Conservation (phyloP, 2,113 vertebrate genomes). For the Odontesthes bonariensis region DNA sequence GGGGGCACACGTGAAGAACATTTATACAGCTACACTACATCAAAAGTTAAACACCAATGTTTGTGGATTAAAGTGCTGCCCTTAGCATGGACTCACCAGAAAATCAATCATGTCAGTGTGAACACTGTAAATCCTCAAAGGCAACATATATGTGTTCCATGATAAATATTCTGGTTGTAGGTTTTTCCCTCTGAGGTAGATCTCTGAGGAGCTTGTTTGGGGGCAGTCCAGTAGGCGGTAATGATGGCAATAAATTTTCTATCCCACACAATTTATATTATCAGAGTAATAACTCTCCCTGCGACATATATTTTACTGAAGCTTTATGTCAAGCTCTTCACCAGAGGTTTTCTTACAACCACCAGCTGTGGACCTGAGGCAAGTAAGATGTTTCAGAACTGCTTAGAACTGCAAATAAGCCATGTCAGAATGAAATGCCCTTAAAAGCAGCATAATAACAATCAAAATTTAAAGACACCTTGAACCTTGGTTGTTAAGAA, state of each 20-base stretch:
- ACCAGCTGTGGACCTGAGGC: neutral
- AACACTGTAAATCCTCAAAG: constrained; percentile 14
- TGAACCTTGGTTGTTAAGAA: neutral
- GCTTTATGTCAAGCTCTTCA: neutral
- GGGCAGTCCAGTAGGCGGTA: constrained; percentile 21
- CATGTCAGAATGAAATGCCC: neutral
- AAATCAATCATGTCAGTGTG: neutral
- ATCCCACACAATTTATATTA: constrained; percentile 15
- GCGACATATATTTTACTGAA: neutral
- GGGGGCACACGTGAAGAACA: neutral
- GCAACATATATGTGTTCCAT: constrained; percentile 10
- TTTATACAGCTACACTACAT: neutral
- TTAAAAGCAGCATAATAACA: neutral
- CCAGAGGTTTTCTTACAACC: neutral
- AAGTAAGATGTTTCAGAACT: neutral
- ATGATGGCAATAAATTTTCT: constrained; percentile 35
- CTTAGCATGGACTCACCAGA: neutral
- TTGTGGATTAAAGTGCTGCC: neutral
- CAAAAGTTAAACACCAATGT: neutral
- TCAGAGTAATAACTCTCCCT: constrained; percentile 1
- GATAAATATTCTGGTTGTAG: constrained; percentile 20
- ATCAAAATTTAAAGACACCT: neutral
- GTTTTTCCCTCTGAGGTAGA: neutral
- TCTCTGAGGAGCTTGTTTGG: constrained; percentile 18
- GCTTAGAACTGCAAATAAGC: neutral